Evolutionary conservation across 2,113 vertebrate species (phyloP).

Genomic region (Salvator merianae): DNA sequence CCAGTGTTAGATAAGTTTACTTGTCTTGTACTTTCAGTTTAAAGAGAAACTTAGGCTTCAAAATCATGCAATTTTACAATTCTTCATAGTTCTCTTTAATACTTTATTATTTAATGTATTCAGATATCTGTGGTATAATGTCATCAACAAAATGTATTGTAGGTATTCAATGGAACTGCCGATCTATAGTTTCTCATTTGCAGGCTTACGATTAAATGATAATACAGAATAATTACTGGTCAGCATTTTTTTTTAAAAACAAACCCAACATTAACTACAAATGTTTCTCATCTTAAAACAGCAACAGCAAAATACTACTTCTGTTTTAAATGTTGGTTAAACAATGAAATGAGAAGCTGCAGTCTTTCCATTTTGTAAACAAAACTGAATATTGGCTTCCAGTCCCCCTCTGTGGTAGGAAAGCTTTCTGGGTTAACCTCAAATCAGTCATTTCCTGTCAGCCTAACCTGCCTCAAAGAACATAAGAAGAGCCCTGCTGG

Average conservation of each 20-base stretch:
- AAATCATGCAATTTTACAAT: constrained; percentile 14
- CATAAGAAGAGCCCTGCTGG: too few species aligned
- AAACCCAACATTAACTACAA: background rate
- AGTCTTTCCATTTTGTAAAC: background rate
- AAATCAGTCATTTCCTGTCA: too few species aligned
- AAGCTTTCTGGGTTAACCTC: too few species aligned
- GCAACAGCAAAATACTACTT: background rate
- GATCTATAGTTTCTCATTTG: background rate
- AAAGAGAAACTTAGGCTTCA: constrained; percentile 29
- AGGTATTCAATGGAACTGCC: accelerated
- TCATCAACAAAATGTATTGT: background rate
- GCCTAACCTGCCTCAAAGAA: too few species aligned
- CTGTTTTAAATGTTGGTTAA: background rate
- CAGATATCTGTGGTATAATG: background rate
- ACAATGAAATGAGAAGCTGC: background rate
- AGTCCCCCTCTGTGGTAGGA: too few species aligned
- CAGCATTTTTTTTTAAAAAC: background rate
- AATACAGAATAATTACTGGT: constrained; percentile 3
- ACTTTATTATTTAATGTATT: background rate
- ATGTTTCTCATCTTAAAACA: background rate
- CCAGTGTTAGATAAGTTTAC: background rate
- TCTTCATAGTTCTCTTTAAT: background rate
- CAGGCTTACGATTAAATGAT: background rate
- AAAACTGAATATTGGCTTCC: background rate
- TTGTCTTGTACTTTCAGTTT: constrained; percentile 36